Conservation (phyloP, 2,888 invertebrate species). For the Gymnocheta viridis region DNA sequence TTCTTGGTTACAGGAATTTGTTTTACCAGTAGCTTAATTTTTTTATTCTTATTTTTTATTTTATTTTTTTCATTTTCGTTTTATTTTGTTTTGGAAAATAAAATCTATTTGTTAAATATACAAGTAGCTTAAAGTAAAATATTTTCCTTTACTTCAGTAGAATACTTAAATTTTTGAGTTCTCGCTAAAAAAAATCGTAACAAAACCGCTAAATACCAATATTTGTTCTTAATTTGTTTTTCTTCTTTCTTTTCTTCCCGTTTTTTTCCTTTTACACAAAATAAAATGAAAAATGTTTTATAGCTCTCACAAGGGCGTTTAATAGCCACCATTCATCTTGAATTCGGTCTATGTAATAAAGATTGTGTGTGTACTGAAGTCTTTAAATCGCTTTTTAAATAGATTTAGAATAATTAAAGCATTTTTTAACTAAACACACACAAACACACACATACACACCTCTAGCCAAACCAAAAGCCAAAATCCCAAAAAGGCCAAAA, state of each 20-base stretch:
- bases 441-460: constrained; percentile 34
- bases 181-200: constrained; percentile 9
- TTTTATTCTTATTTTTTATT: background rate
- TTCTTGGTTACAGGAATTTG: background rate
- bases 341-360: constrained; percentile 81
- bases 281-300: constrained; percentile 47
- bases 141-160: background rate
- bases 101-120: background rate
- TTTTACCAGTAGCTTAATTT: background rate
- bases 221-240: constrained; percentile 63
- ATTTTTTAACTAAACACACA: constrained; percentile 39
- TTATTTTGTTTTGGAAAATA: background rate
- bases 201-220: constrained; percentile 47
- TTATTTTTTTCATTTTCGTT: background rate
- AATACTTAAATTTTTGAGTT: constrained; percentile 18
- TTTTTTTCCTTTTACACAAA: constrained; percentile 62
- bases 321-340: constrained; percentile 81
- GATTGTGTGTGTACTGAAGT: constrained; percentile 81
- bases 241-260: constrained; percentile 67
- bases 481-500: constrained; percentile 58
- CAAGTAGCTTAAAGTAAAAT: constrained; percentile 4
- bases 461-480: constrained; percentile 33
- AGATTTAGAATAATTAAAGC: constrained; percentile 67
- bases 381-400: constrained; percentile 80
- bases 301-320: constrained; percentile 80